These are phyloP conservation scores for Chrysomallon squamiferum DNA, from an alignment of 1,140 invertebrate genomes.

Conservation along the genomic window DNA sequence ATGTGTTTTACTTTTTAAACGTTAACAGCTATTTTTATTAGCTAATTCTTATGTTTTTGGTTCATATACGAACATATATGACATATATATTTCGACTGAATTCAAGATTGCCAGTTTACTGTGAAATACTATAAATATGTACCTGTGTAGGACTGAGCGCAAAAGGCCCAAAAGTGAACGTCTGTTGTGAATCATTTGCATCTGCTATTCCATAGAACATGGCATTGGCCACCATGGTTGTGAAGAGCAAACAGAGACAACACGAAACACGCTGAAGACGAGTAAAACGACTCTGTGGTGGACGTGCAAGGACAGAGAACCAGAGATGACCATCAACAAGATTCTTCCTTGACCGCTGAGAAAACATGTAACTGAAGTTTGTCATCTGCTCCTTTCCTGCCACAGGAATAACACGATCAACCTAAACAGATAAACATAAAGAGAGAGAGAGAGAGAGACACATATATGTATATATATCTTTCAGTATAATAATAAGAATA, in stretches of 20 bases:
- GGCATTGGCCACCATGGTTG: conserved; percentile 69
- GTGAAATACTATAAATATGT: too few relatives aligned
- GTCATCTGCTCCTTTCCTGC: conserved; percentile 64
- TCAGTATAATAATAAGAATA: too few relatives aligned
- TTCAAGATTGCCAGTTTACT: too few relatives aligned
- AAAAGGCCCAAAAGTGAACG: conserved; percentile 65
- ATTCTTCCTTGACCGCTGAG: conserved; percentile 63
- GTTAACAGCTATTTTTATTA: too few relatives aligned
- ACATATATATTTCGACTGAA: too few relatives aligned
- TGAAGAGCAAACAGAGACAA: conserved; percentile 67
- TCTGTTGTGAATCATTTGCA: conserved; percentile 37
- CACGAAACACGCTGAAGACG: conserved; percentile 66
- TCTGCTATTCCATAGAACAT: conserved; percentile 65
- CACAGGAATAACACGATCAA: conserved; percentile 68
- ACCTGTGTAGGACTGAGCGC: conserved; percentile 64
- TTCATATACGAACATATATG: too few relatives aligned
- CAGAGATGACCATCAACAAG: conserved; percentile 69
- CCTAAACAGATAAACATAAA: conserved; percentile 43
- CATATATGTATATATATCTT: too few relatives aligned
- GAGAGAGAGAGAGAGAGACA: too few relatives aligned
- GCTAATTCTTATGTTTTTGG: too few relatives aligned
- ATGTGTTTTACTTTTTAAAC: too few relatives aligned
- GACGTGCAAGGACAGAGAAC: conserved; percentile 68
- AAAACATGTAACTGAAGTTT: conserved; percentile 67
- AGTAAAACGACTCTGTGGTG: conserved; percentile 67